These are phyloP conservation scores for Crocidura indochinensis DNA, from an alignment of 2,797 vertebrate species.

Conservation along the genomic window DNA sequence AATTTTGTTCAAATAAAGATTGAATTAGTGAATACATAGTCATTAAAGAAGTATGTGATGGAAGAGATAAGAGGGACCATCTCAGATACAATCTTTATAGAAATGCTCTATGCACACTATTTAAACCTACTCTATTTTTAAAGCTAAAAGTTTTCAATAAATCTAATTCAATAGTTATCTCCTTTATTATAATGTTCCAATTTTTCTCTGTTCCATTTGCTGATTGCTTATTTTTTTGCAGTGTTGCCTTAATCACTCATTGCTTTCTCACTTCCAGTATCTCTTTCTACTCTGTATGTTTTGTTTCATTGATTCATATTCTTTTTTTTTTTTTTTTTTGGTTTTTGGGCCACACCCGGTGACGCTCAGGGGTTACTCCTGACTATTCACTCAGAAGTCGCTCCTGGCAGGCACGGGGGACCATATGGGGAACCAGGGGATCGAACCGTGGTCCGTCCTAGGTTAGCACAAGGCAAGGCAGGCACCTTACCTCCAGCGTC, in stretches of 20 bases:
- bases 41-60: no score
- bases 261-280: not conserved
- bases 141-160: slow-evolving; percentile 42
- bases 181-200: not conserved
- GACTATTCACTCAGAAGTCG: no score
- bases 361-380: no score
- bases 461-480: no score
- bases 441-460: no score
- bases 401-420: no score
- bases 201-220: not conserved
- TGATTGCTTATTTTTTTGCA: not conserved
- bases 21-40: not conserved
- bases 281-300: slow-evolving; percentile 12
- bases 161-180: not conserved
- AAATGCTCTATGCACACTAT: not conserved
- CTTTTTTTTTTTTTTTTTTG: no score
- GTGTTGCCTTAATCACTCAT: not conserved
- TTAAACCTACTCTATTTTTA: slow-evolving; percentile 3
- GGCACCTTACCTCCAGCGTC: no score
- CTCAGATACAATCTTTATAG: not conserved
- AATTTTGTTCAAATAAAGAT: slow-evolving; percentile 3
- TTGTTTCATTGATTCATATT: not conserved
- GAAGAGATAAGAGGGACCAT: not conserved
- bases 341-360: no score
- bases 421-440: no score